Percentiles rank a stretch among this genome's conserved stretches.
Conservation (phyloP, 2,888 invertebrate species). For the Drosophila cyrtoloma region DNA sequence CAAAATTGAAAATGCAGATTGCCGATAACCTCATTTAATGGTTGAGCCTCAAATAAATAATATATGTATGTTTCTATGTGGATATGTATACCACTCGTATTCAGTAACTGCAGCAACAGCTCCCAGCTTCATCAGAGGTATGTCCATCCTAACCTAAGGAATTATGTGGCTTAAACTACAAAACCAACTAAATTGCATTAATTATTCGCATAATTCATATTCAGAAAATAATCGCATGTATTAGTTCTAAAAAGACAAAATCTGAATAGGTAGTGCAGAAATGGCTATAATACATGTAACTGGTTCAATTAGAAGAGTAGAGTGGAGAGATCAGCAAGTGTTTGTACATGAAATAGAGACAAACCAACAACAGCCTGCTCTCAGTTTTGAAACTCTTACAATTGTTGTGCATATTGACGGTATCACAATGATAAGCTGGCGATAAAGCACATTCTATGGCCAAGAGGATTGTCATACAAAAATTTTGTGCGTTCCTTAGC, state of each 20-base stretch:
- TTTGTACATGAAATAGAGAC: no score
- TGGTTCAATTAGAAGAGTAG: not conserved
- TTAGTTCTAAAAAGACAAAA: not conserved
- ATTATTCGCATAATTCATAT: not conserved
- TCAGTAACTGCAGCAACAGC: constrained; percentile 27
- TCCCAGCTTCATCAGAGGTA: not conserved
- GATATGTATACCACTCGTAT: constrained; percentile 1
- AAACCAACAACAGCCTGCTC: no score
- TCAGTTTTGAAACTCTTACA: no score
- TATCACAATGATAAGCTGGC: constrained; percentile 10
- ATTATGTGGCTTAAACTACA: not conserved
- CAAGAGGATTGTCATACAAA: not conserved
- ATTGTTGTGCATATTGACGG: not conserved
- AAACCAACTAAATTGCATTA: not conserved
- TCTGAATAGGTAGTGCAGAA: not conserved
- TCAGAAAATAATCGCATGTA: not conserved
- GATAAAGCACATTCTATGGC: constrained; percentile 4
- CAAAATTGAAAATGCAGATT: not conserved
- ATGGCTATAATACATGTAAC: not conserved
- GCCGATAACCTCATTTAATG: not conserved
- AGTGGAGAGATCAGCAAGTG: not conserved
- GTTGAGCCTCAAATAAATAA: constrained; percentile 4
- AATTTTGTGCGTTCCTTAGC: constrained; percentile 24
- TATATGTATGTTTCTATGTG: constrained; percentile 2
- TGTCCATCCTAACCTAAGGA: not conserved